These are phyloP conservation scores for Macrobrachium rosenbergii DNA, from an alignment of 1,140 invertebrate species.

Conservation along the genomic window DNA sequence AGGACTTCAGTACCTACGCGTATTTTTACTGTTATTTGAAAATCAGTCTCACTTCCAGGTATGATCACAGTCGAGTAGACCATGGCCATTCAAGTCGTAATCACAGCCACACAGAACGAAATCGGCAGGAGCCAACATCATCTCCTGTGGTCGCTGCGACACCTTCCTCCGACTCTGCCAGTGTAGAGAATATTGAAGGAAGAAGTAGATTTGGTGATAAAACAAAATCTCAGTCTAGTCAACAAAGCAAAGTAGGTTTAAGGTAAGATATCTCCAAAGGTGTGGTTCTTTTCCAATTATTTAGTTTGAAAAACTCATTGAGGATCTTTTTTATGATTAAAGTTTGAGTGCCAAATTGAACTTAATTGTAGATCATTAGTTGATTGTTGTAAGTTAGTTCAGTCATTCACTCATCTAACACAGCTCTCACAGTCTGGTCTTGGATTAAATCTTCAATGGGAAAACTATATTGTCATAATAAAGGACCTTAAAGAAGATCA, in stretches of 20 bases:
- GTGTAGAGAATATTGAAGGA: not conserved
- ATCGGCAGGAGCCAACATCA: slow-evolving; percentile 1
- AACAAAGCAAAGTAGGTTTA: slow-evolving; percentile 24
- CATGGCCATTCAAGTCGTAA: slow-evolving; percentile 11
- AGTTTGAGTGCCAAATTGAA: too few relatives aligned
- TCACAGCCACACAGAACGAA: not conserved
- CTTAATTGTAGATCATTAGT: too few relatives aligned
- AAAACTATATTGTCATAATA: too few relatives aligned
- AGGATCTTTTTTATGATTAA: not conserved
- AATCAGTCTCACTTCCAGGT: slow-evolving; percentile 6
- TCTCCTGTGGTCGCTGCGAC: not conserved
- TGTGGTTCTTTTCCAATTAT: not conserved
- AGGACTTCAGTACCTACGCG: not conserved
- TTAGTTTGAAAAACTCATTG: not conserved
- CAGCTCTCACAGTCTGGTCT: too few relatives aligned
- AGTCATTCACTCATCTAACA: too few relatives aligned
- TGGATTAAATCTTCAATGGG: too few relatives aligned
- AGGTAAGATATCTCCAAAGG: slow-evolving; percentile 10
- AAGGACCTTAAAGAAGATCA: too few relatives aligned
- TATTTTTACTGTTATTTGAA: too few relatives aligned
- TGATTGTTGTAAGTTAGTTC: too few relatives aligned
- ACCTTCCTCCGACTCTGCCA: not conserved
- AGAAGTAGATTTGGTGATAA: not conserved
- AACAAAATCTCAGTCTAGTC: slow-evolving; percentile 52
- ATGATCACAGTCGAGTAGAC: slow-evolving; percentile 46